Evolutionary conservation across 2,113 vertebrate species (phyloP).

Genomic region (Dasyurus viverrinus): DNA sequence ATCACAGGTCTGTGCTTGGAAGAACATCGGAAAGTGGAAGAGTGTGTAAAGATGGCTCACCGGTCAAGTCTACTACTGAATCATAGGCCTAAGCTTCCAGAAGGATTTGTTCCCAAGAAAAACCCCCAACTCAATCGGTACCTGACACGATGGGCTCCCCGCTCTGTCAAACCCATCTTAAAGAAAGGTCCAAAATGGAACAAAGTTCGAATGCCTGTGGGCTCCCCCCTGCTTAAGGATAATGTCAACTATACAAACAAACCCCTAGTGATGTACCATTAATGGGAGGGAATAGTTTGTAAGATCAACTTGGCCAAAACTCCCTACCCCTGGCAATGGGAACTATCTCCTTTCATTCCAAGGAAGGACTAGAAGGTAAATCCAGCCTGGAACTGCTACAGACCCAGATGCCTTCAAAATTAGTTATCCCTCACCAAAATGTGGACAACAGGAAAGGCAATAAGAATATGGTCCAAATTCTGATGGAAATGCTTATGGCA

Average conservation of each 20-base stretch:
- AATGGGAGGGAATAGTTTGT: conserved; percentile 63
- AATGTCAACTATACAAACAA: conserved; percentile 88
- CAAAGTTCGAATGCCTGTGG: conserved; percentile 90
- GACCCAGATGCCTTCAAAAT: neutral
- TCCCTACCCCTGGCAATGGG: neutral
- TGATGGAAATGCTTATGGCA: neutral
- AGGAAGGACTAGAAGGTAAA: neutral
- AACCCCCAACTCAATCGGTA: conserved; percentile 93
- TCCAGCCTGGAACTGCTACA: neutral
- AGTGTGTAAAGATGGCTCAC: conserved; percentile 97
- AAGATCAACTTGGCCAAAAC: neutral
- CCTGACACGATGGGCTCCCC: conserved; percentile 92
- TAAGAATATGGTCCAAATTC: neutral
- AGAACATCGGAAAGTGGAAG: conserved; percentile 93
- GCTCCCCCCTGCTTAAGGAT: conserved; percentile 89
- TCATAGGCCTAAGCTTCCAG: conserved; percentile 92
- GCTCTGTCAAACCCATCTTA: conserved; percentile 91
- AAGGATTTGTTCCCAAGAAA: conserved; percentile 88
- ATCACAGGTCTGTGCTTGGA: conserved; percentile 94
- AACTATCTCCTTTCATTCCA: neutral
- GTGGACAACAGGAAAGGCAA: neutral
- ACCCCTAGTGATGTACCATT: conserved; percentile 87
- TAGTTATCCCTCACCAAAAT: neutral
- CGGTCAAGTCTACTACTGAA: conserved; percentile 97
- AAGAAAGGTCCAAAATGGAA: conserved; percentile 93